A percentile compares a stretch with the other conserved stretches of the same genome.
Conservation (phyloP, 2,888 invertebrate genomes). For the Brenthis ino region DNA sequence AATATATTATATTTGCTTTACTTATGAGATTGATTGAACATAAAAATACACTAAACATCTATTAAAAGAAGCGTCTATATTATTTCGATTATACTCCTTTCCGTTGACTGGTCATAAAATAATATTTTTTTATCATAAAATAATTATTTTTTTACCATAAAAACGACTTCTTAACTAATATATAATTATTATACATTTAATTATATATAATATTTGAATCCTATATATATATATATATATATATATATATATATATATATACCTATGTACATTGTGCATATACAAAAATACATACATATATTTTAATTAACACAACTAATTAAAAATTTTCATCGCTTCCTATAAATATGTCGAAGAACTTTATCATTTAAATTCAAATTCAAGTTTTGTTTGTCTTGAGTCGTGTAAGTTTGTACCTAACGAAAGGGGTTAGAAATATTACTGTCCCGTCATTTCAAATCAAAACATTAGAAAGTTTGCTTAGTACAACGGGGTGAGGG, state of each 20-base stretch:
- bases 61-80: too few relatives aligned
- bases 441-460: slow-evolving; percentile 75
- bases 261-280: background rate
- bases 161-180: too few relatives aligned
- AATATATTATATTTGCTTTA: too few relatives aligned
- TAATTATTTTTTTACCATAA: too few relatives aligned
- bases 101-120: too few relatives aligned
- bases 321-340: slow-evolving; percentile 31
- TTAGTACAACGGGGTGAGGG: slow-evolving; percentile 47
- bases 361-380: slow-evolving; percentile 28
- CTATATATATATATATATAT: background rate
- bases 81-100: too few relatives aligned
- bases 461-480: slow-evolving; percentile 65
- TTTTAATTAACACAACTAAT: slow-evolving; percentile 30
- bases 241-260: too few relatives aligned
- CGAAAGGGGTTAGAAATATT: slow-evolving; percentile 62
- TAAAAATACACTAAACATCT: too few relatives aligned
- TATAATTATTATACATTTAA: background rate
- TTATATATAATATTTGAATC: background rate
- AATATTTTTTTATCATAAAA: too few relatives aligned
- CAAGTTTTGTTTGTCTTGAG: slow-evolving; percentile 10
- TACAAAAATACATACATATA: background rate
- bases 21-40: too few relatives aligned
- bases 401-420: slow-evolving; percentile 22
- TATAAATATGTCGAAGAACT: slow-evolving; percentile 35